Conservation (phyloP, 1,140 invertebrate genomes). For the Subanguina moxae region DNA sequence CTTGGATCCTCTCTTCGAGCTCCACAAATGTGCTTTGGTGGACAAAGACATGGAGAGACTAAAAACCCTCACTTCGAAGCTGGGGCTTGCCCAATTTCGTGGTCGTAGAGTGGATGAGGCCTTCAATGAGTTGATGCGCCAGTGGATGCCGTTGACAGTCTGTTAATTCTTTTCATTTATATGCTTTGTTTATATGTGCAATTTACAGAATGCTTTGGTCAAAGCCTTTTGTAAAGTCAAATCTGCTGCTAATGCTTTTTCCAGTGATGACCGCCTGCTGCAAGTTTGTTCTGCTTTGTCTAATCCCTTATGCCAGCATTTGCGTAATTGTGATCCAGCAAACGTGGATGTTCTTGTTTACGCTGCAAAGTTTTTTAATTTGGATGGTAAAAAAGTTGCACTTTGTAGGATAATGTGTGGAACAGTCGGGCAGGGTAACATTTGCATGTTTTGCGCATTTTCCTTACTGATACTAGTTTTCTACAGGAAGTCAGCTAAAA, state of each 20-base stretch:
- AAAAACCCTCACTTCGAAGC: constrained; percentile 29
- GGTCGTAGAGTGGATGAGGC: constrained; percentile 45
- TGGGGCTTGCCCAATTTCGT: constrained; percentile 31
- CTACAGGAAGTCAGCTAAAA: not conserved
- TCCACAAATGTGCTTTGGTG: constrained; percentile 77
- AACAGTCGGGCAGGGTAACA: constrained; percentile 34
- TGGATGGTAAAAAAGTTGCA: constrained; percentile 37
- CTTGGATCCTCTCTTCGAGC: constrained; percentile 84
- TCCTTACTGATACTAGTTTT: not conserved
- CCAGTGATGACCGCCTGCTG: constrained; percentile 18
- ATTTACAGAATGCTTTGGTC: constrained; percentile 28
- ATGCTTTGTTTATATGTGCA: not conserved
- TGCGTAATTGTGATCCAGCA: constrained; percentile 25
- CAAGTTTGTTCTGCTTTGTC: constrained; percentile 19
- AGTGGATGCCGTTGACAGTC: constrained; percentile 22
- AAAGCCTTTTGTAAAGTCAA: constrained; percentile 26
- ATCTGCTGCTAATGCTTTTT: constrained; percentile 39
- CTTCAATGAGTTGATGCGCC: constrained; percentile 52
- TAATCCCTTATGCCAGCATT: constrained; percentile 5
- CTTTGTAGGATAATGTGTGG: constrained; percentile 51
- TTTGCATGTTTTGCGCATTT: constrained; percentile 4
- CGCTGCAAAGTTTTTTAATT: constrained; percentile 42
- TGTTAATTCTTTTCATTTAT: not conserved
- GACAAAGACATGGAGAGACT: constrained; percentile 63
- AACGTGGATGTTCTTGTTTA: constrained; percentile 19